Evolutionary conservation across 2,888 invertebrate species (phyloP), one percentile per base, ranked within the genome.

Genomic region (Empis livida): DNA sequence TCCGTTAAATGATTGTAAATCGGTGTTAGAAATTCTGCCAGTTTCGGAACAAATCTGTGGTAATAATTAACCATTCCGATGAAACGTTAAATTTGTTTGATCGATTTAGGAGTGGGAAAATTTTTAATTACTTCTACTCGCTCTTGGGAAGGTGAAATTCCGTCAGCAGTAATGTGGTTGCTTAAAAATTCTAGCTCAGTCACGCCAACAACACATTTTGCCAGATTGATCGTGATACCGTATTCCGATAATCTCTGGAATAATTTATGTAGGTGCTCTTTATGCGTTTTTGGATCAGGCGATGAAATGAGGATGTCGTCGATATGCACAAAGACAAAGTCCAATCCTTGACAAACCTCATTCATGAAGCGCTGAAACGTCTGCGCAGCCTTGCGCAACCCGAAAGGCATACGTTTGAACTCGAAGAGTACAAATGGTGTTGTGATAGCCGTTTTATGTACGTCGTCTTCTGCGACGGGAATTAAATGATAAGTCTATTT

Each of bases 381-480:
- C n/a, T n/a, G n/a, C n/a, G n/a, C n/a, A n/a, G n/a, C n/a, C n/a
- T n/a, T n/a, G n/a, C n/a, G n/a, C n/a, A n/a, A n/a, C n/a, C n/a
- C n/a, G n/a, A n/a, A n/a, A n/a, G n/a, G n/a, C n/a, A n/a, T n/a
- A n/a, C n/a, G n/a, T n/a, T n/a, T n/a, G 45, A 54, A 60, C 48
- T 62, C 61, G 44, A 56, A 64, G 2, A 62, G 47, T 4, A 61
- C 62, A 47, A 63, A 62, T 1, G 62, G 61, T 1, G 61, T 63
- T 2, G 48, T 58, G 9, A 63, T 57, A 5, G 43, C 39, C 5
- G 47, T 47, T 40, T 47, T 47, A 4, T 30, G 20, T 10, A 47
- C 30, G n/a, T 46, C 39, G 8, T 23, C 13, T 4, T 20, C 6
- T 3, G 13, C 35, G 2, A 46, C 30, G 2, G 43, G 30, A 5